Evolutionary conservation across 2,888 invertebrate genomes (phyloP).

Genomic region (Drosophila subquinaria): DNA sequence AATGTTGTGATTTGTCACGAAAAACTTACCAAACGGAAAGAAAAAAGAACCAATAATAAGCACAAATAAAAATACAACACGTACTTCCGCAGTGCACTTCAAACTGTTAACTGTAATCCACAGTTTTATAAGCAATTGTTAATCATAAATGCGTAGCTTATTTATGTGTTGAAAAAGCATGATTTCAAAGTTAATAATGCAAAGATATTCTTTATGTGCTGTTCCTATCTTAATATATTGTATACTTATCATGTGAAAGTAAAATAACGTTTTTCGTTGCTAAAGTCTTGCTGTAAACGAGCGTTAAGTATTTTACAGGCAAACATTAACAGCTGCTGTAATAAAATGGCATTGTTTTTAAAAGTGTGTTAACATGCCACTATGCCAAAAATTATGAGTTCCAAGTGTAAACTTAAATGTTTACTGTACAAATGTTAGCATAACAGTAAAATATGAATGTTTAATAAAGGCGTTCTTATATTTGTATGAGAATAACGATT

Average conservation of each 20-base stretch:
- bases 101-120: slow-evolving; percentile 17
- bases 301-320: slow-evolving; percentile 9
- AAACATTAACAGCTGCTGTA: slow-evolving; percentile 50
- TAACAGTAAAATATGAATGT: slow-evolving; percentile 32
- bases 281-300: too few species aligned
- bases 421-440: slow-evolving; percentile 33
- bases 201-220: too few species aligned
- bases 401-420: slow-evolving; percentile 14
- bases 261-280: too few species aligned
- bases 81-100: slow-evolving; percentile 54
- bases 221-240: too few species aligned
- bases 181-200: too few species aligned
- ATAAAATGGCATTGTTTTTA: slow-evolving; percentile 34
- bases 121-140: slow-evolving; percentile 9
- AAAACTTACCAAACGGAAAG: slow-evolving; percentile 38
- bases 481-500: neutral
- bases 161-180: neutral
- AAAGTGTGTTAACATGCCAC: slow-evolving; percentile 55
- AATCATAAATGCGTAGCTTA: slow-evolving; percentile 1
- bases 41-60: slow-evolving; percentile 40
- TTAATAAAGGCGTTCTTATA: neutral
- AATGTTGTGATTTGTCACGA: slow-evolving; percentile 61
- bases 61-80: slow-evolving; percentile 45
- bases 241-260: too few species aligned
- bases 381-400: slow-evolving; percentile 45